phyloP scores from a whole-genome alignment of 2,888 invertebrate species.

The Schizotus pectinicornis region DNA sequence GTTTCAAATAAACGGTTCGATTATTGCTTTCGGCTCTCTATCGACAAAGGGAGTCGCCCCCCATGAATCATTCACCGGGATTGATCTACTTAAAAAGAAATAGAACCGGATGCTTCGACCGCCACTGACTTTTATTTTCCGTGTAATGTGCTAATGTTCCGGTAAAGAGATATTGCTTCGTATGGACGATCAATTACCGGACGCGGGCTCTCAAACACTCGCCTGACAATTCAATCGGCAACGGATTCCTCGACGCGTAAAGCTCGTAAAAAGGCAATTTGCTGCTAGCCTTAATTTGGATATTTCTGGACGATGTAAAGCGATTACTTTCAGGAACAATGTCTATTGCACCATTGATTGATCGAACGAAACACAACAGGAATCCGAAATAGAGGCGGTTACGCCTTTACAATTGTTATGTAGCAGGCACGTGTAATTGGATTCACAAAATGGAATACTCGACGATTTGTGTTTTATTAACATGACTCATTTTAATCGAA shows the following conservation, averaged over 20 bases:
- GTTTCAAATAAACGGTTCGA: slow-evolving; percentile 43
- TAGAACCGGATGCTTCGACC: slow-evolving; percentile 18
- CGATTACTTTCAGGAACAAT: background rate
- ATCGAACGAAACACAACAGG: slow-evolving; percentile 18
- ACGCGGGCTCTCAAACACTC: too few relatives aligned
- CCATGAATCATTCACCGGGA: slow-evolving; percentile 43
- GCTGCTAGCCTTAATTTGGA: too few relatives aligned
- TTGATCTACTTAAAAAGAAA: slow-evolving; percentile 41
- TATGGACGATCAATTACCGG: slow-evolving; percentile 18
- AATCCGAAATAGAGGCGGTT: slow-evolving; percentile 10
- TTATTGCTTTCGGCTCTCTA: slow-evolving; percentile 39
- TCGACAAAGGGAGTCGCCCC: slow-evolving; percentile 32
- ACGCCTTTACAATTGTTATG: slow-evolving; percentile 20
- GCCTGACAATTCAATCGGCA: too few relatives aligned
- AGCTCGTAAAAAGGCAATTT: too few relatives aligned
- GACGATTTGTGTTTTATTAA: too few relatives aligned
- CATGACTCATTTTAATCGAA: too few relatives aligned
- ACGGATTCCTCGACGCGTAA: too few relatives aligned
- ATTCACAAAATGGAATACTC: too few relatives aligned
- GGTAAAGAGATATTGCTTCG: slow-evolving; percentile 1
- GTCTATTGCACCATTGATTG: slow-evolving; percentile 21
- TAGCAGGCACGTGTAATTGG: background rate
- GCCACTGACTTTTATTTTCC: slow-evolving; percentile 17
- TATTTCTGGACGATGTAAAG: too few relatives aligned
- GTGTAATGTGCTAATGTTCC: slow-evolving; percentile 11